Percentiles rank a stretch among this genome's conserved stretches.
These are phyloP conservation scores for Noctua fimbriata DNA, from an alignment of 2,888 invertebrate species.

Conservation along the genomic window DNA sequence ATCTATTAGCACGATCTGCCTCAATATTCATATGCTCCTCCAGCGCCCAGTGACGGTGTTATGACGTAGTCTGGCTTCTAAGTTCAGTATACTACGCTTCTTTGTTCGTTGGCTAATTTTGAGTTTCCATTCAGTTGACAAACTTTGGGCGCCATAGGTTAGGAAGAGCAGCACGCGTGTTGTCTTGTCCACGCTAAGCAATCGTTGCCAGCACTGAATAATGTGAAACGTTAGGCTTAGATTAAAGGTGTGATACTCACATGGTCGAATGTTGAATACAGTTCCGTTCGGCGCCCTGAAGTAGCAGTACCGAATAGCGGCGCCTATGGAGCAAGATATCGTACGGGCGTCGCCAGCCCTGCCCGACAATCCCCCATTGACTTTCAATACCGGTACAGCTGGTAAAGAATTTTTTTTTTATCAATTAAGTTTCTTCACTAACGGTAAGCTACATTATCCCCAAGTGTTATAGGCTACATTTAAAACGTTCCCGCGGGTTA, in stretches of 20 bases:
- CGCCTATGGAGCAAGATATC: slow-evolving; percentile 78
- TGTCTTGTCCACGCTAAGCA: background rate
- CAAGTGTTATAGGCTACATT: background rate
- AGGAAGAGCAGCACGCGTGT: background rate
- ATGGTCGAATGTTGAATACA: slow-evolving; percentile 76
- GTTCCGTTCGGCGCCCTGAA: slow-evolving; percentile 82
- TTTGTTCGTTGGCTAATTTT: background rate
- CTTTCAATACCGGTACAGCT: slow-evolving; percentile 74
- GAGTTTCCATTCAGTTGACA: background rate
- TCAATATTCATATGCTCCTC: background rate
- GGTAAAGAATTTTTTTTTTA: slow-evolving; percentile 10
- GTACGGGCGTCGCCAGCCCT: slow-evolving; percentile 71
- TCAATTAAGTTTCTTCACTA: background rate
- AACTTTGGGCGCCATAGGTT: background rate
- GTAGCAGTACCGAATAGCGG: slow-evolving; percentile 83
- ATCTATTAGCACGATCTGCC: background rate
- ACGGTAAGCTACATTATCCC: no score
- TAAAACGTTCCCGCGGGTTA: background rate
- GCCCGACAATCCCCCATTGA: no score
- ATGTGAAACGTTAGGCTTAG: background rate
- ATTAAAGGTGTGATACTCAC: slow-evolving; percentile 69
- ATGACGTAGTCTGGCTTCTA: background rate
- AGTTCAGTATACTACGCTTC: background rate
- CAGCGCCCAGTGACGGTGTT: background rate
- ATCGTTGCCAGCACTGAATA: background rate